Conservation (phyloP, 2,888 invertebrate species). For the Rotaria socialis region DNA sequence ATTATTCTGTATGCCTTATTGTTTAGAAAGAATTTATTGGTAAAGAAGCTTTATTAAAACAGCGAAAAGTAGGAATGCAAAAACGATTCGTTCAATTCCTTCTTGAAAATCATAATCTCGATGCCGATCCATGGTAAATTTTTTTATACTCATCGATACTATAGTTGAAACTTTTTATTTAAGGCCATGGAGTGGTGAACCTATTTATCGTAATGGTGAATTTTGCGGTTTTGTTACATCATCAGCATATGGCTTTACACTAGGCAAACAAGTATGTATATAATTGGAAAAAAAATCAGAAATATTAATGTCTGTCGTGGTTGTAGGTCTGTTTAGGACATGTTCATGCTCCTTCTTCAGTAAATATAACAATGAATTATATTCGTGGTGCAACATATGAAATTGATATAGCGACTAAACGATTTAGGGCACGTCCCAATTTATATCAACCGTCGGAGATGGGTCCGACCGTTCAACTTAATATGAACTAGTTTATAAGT, state of each 20-base stretch:
- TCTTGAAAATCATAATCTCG: conserved; percentile 81
- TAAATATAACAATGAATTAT: conserved; percentile 66
- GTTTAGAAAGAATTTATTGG: too few relatives aligned
- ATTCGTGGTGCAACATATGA: conserved; percentile 73
- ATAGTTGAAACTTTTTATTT: not conserved
- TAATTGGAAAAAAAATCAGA: conserved; percentile 27
- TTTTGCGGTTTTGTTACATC: conserved; percentile 89
- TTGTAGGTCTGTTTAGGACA: conserved; percentile 85
- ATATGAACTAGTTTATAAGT: not conserved
- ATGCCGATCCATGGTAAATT: conserved; percentile 75
- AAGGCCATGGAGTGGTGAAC: conserved; percentile 66
- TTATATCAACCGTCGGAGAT: conserved; percentile 62
- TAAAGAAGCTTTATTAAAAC: conserved; percentile 55
- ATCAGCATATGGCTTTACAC: conserved; percentile 75
- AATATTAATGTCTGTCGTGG: conserved; percentile 47
- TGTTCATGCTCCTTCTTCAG: conserved; percentile 70
- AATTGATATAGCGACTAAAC: conserved; percentile 79
- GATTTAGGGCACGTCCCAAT: conserved; percentile 74
- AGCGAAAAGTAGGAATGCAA: conserved; percentile 77
- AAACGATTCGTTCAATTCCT: conserved; percentile 85
- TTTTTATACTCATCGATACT: not conserved
- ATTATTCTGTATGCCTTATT: too few relatives aligned
- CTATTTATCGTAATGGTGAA: conserved; percentile 82
- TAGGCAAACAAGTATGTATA: conserved; percentile 49
- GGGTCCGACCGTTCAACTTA: not conserved